Percentiles rank a stretch among this genome's conserved stretches.
Evolutionary conservation across 2,113 vertebrate genomes (phyloP).

Genomic region (Oostethus manadensis): DNA sequence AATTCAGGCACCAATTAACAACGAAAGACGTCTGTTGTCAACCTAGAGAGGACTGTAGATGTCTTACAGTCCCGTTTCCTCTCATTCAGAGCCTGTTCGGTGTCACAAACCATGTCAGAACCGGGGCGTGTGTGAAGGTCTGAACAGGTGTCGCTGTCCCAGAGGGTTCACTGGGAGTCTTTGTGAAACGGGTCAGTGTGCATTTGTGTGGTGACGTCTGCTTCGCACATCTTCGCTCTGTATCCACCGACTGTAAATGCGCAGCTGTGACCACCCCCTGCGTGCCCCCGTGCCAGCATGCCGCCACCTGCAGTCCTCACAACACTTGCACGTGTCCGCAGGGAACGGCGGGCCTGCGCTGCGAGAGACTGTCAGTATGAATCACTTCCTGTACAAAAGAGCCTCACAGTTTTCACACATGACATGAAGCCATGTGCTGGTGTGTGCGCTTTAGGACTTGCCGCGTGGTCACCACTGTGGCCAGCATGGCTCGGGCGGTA

Average conservation of each 20-base stretch:
- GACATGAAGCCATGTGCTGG: not conserved
- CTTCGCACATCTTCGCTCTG: not conserved
- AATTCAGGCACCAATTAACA: too few species aligned
- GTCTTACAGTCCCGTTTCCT: not conserved
- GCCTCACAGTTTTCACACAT: not conserved
- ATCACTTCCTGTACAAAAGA: not conserved
- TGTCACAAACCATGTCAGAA: constrained; percentile 68
- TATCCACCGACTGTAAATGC: constrained; percentile 1
- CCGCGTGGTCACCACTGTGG: constrained; percentile 73
- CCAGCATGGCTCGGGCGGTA: constrained; percentile 74
- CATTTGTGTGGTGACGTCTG: not conserved
- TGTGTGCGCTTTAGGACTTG: constrained; percentile 60
- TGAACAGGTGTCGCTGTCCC: constrained; percentile 71
- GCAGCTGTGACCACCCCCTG: constrained; percentile 71
- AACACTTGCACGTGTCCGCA: constrained; percentile 73
- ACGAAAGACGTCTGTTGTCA: too few species aligned
- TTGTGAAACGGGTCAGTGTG: constrained; percentile 70
- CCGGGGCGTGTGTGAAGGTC: constrained; percentile 68
- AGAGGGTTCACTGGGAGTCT: constrained; percentile 62
- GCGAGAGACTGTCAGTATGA: constrained; percentile 72
- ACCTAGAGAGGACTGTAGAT: too few species aligned
- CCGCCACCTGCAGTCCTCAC: constrained; percentile 70
- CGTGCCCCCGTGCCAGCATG: constrained; percentile 74
- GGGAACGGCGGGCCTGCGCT: constrained; percentile 73
- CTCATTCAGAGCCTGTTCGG: constrained; percentile 62